Evolutionary conservation across 2,797 vertebrate species (phyloP).

Genomic region (Falco cherrug): DNA sequence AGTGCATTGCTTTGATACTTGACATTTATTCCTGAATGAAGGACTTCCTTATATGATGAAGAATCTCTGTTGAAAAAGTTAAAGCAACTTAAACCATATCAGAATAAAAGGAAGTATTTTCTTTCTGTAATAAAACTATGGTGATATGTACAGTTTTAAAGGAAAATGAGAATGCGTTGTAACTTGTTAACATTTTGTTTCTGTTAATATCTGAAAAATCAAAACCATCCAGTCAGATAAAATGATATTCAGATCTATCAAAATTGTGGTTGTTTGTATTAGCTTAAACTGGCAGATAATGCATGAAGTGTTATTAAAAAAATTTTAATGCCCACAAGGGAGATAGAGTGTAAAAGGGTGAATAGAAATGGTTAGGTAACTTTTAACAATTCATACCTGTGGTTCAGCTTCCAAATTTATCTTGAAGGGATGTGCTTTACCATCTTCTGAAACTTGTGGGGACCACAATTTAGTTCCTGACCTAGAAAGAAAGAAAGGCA

Average conservation of each 20-base stretch:
- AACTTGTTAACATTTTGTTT: background rate
- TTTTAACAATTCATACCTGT: constrained; percentile 82
- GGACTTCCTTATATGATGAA: background rate
- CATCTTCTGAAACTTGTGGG: constrained; percentile 86
- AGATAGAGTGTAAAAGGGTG: background rate
- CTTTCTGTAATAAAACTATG: background rate
- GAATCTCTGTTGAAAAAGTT: background rate
- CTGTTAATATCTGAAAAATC: background rate
- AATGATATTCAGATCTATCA: background rate
- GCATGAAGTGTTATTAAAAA: background rate
- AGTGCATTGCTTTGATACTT: background rate
- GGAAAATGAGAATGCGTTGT: background rate
- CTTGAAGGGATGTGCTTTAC: constrained; percentile 87
- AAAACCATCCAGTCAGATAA: background rate
- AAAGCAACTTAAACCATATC: background rate
- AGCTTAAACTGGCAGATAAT: background rate
- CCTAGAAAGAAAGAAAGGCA: constrained; percentile 71
- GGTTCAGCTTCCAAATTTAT: constrained; percentile 91
- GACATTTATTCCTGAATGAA: background rate
- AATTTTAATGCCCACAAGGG: background rate
- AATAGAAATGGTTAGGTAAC: background rate
- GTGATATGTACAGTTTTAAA: background rate
- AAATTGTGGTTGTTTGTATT: background rate
- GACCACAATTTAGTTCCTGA: constrained; percentile 90
- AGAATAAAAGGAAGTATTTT: background rate